phyloP scores from a whole-genome alignment of 1,140 invertebrate species.

The Nephila pilipes region DNA sequence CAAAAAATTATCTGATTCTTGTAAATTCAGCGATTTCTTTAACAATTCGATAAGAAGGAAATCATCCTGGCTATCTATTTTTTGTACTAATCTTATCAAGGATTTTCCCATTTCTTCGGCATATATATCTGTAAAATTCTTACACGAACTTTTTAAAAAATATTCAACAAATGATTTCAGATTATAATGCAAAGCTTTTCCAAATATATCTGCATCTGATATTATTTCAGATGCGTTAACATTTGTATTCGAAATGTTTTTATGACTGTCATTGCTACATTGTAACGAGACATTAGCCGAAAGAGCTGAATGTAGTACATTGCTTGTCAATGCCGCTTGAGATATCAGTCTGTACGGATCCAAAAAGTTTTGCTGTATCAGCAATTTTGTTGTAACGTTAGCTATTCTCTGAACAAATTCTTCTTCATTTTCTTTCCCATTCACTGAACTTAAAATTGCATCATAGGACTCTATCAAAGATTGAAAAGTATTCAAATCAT shows the following conservation, averaged over 20 bases:
- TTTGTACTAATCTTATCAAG: not conserved
- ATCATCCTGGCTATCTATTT: not conserved
- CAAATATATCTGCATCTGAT: not conserved
- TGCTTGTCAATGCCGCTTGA: not conserved
- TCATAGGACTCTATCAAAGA: not conserved
- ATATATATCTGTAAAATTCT: not conserved
- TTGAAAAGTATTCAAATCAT: not conserved
- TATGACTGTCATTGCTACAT: not conserved
- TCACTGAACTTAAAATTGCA: not conserved
- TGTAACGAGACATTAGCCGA: not conserved
- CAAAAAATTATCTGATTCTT: not conserved
- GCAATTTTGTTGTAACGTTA: not conserved
- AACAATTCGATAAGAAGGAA: not conserved
- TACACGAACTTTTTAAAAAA: not conserved
- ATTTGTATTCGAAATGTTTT: not conserved
- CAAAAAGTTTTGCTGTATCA: not conserved
- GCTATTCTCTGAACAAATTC: not conserved
- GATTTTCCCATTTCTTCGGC: constrained; percentile 30
- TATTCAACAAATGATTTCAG: not conserved
- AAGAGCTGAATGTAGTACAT: not conserved
- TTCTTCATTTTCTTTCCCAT: not conserved
- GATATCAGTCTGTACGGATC: not conserved
- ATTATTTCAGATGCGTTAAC: not conserved
- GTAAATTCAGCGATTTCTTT: not conserved
- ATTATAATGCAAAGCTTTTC: not conserved